Evolutionary conservation across 2,113 vertebrate species (phyloP).

Genomic region (Silurus meridionalis): DNA sequence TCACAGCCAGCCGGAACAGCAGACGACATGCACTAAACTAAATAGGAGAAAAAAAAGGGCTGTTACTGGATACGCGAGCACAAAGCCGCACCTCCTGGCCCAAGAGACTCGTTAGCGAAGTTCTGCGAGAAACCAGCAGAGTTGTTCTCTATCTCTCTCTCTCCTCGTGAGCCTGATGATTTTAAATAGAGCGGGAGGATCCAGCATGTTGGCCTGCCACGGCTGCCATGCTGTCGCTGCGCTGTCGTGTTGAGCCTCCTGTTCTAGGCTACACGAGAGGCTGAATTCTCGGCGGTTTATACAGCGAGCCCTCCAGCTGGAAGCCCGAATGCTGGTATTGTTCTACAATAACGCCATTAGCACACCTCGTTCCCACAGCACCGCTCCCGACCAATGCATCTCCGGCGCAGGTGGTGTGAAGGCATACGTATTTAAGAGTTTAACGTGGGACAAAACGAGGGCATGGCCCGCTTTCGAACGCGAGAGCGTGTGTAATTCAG

Average conservation of each 20-base stretch:
- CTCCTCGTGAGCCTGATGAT: neutral
- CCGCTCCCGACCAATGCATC: neutral
- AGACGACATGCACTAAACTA: slow-evolving; percentile 13
- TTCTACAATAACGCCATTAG: slow-evolving; percentile 22
- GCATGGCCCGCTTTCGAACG: neutral
- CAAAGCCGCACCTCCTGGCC: slow-evolving; percentile 36
- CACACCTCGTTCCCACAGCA: slow-evolving; percentile 28
- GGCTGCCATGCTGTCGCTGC: slow-evolving; percentile 20
- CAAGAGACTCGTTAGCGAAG: slow-evolving; percentile 46
- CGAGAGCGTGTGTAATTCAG: neutral
- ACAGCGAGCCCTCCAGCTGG: slow-evolving; percentile 25
- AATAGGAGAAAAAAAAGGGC: neutral
- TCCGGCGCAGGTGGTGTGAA: slow-evolving; percentile 1
- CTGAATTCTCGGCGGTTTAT: slow-evolving; percentile 27
- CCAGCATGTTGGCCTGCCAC: slow-evolving; percentile 26
- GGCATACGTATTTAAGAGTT: slow-evolving; percentile 1
- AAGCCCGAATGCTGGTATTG: slow-evolving; percentile 13
- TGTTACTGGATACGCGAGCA: slow-evolving; percentile 28
- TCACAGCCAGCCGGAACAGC: slow-evolving; percentile 16
- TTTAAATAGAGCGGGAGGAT: slow-evolving; percentile 34
- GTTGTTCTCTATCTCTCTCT: neutral
- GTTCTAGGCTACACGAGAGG: slow-evolving; percentile 8
- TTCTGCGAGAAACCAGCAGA: slow-evolving; percentile 40
- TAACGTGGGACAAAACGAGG: slow-evolving; percentile 14
- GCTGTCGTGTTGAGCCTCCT: slow-evolving; percentile 19